phyloP scores from a whole-genome alignment of 2,888 invertebrate genomes.

The Agrotis exclamationis region DNA sequence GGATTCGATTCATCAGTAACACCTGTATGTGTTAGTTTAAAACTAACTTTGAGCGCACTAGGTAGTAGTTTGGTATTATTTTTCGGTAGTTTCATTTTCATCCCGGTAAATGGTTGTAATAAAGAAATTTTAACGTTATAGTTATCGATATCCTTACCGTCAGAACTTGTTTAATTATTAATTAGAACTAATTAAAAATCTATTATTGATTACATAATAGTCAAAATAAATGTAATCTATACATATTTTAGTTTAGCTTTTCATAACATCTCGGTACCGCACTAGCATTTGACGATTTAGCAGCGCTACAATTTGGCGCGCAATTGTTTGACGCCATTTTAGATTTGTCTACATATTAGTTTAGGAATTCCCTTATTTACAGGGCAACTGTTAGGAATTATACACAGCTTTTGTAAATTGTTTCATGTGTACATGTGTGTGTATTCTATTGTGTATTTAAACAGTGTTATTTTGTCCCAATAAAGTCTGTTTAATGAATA shows the following conservation, averaged over 20 bases:
- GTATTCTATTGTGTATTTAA: neutral
- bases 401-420: constrained; percentile 8
- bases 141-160: neutral
- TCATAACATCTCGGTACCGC: constrained; percentile 27
- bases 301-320: constrained; percentile 68
- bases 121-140: too few relatives aligned
- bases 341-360: constrained; percentile 58
- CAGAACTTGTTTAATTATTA: neutral
- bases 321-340: constrained; percentile 75
- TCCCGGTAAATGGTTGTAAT: neutral
- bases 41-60: constrained; percentile 38
- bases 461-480: neutral
- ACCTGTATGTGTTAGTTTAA: constrained; percentile 39
- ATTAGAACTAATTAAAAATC: too few relatives aligned
- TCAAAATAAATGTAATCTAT: too few relatives aligned
- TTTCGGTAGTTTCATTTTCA: constrained; percentile 17
- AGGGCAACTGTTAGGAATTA: constrained; percentile 26
- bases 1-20: constrained; percentile 53
- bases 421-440: constrained; percentile 7
- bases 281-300: constrained; percentile 43
- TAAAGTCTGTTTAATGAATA: neutral
- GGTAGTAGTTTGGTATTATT: constrained; percentile 15
- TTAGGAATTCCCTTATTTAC: constrained; percentile 36
- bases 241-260: neutral
- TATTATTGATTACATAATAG: too few relatives aligned